Base-by-base conservation (phyloP, 2,888 invertebrate genomes). In the Mesorhabditis sp. region DNA sequence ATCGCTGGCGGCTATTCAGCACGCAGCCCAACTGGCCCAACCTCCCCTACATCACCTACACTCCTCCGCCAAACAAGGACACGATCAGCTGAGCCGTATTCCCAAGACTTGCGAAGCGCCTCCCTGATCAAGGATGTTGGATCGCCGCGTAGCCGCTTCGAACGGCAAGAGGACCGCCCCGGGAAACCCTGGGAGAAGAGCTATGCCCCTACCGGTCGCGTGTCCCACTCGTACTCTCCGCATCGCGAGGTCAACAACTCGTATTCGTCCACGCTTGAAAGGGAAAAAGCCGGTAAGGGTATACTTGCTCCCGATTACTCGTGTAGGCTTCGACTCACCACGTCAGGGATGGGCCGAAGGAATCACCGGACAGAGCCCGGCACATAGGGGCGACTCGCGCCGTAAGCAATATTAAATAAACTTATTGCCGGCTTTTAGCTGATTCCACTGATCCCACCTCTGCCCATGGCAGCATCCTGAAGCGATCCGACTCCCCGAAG, bases 11-110 rank as follows among this genome's bases (percentile, higher is more conserved):
- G 58, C 7, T 50, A 50, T 50, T 10, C 58, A 13, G 7, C 58
- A 13, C 58, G 58, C 7, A n/a, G 58, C n/a, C n/a, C 28, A 28
- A 28, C 58, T n/a, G 58, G 58, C n/a, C 74, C 76, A 50, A 43
- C 73, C 6, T 77, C 80, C 62, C 79, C 80, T 70, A 78, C 78
- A 4, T 80, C 80, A 28, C 77, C 80, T 7, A 72, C 75, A 6
- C 70, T 77, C 4, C 71, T 80, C 43, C 76, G 68, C 42, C 65
- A 70, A 13, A 67, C 67, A 7, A 62, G 72, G 42, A 66, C 63
- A 43, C 13, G 70, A 28, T 62, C 62, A 15, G 42, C 7, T 10
- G 70, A 67, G 4, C 61, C 7, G 7, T 10, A 13, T 10, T 50
- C 58, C 58, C 58, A 50, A 50, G 58, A 50, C n/a, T 13, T 50